Conservation (phyloP, 35 echinoderm and acorn worm genomes). For the Stichopus chloronotus region DNA sequence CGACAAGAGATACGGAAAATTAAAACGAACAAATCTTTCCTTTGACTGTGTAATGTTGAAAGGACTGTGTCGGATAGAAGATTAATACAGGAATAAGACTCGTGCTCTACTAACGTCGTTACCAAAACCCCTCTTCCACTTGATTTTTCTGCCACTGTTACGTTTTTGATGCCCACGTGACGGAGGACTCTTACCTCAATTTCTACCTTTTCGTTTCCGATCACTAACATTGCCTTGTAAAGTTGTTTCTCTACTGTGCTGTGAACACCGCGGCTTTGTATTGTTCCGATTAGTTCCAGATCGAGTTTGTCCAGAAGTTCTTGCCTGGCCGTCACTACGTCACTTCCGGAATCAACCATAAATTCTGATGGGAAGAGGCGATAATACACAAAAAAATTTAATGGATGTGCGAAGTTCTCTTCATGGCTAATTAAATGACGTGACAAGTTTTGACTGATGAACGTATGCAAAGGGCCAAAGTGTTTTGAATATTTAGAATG, state of each 20-base stretch:
- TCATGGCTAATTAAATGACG: too few relatives aligned
- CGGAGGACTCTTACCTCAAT: neutral
- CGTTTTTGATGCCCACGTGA: neutral
- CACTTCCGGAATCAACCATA: conserved; percentile 99
- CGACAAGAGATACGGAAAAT: too few relatives aligned
- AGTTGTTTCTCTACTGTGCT: conserved; percentile 92
- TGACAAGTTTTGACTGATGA: too few relatives aligned
- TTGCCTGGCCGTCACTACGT: conserved; percentile 91
- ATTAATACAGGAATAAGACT: too few relatives aligned
- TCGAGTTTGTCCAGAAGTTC: conserved; percentile 83
- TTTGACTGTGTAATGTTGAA: too few relatives aligned
- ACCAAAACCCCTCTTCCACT: too few relatives aligned
- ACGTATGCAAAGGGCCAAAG: too few relatives aligned
- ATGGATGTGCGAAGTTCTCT: too few relatives aligned
- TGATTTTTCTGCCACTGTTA: neutral
- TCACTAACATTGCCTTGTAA: conserved; percentile 78
- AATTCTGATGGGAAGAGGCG: conserved; percentile 63
- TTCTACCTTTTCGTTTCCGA: conserved; percentile 60
- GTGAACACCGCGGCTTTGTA: conserved; percentile 94
- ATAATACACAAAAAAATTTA: neutral
- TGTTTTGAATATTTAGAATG: too few relatives aligned
- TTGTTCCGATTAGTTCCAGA: conserved; percentile 88
- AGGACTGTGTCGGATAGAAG: too few relatives aligned
- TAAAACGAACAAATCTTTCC: too few relatives aligned
- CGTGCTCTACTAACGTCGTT: too few relatives aligned